Percentiles rank a stretch among this genome's conserved stretches.
Conservation (phyloP, 2,888 invertebrate genomes). For the Diachrysia chrysitis region DNA sequence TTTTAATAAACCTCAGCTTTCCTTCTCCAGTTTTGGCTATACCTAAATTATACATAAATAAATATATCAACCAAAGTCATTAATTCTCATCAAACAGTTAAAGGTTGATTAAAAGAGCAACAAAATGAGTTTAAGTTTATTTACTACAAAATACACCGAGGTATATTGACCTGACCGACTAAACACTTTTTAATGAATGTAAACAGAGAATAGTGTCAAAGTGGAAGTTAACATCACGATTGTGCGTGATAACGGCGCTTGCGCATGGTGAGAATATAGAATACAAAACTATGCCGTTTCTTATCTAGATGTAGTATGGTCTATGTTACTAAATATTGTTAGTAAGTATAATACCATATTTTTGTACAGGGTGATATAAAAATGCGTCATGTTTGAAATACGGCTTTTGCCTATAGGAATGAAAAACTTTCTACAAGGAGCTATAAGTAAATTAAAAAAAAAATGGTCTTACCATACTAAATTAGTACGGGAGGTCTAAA, state of each 20-base stretch:
- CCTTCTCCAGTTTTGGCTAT: too few relatives aligned
- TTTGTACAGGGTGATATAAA: too few relatives aligned
- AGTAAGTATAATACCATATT: too few relatives aligned
- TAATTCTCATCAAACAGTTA: background rate
- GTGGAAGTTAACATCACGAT: slow-evolving; percentile 27
- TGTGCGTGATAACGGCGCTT: slow-evolving; percentile 14
- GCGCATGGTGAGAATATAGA: background rate
- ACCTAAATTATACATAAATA: too few relatives aligned
- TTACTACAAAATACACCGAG: background rate
- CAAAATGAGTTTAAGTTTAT: background rate
- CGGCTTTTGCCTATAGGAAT: too few relatives aligned
- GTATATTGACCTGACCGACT: slow-evolving; percentile 7
- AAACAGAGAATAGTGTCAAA: slow-evolving; percentile 37
- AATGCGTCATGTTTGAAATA: too few relatives aligned
- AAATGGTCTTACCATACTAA: too few relatives aligned
- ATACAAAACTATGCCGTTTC: background rate
- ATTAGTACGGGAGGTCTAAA: too few relatives aligned
- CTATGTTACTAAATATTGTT: background rate
- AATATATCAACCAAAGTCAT: too few relatives aligned
- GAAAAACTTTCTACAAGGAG: too few relatives aligned
- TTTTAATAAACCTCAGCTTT: too few relatives aligned
- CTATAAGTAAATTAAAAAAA: too few relatives aligned
- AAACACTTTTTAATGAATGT: slow-evolving; percentile 19
- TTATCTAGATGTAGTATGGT: slow-evolving; percentile 4
- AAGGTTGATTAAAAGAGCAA: background rate